Percentiles rank a stretch among this genome's conserved stretches.
Evolutionary conservation across 2,888 invertebrate genomes (phyloP).

Genomic region (Lordiphosa fenestrarum): DNA sequence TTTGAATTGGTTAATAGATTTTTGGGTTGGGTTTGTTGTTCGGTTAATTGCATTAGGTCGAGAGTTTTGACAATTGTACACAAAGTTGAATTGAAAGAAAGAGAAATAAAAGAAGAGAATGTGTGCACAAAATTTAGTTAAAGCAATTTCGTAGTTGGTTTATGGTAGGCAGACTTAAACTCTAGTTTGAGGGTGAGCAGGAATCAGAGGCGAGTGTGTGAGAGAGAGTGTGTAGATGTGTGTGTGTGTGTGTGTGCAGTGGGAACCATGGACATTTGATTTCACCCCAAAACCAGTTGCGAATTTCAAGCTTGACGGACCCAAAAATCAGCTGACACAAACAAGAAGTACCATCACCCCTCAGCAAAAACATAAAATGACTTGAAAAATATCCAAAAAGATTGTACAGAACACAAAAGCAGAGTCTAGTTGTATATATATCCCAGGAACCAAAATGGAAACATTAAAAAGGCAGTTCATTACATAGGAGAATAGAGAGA

Average conservation of each 20-base stretch:
- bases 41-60: conserved; percentile 43
- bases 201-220: conserved; percentile 22
- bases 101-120: conserved; percentile 71
- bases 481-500: conserved; percentile 23
- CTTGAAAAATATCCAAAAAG: too few species aligned
- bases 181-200: conserved; percentile 42
- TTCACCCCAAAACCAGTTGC: conserved; percentile 16
- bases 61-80: conserved; percentile 22
- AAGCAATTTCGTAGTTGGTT: conserved; percentile 48
- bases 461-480: conserved; percentile 35
- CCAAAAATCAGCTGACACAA: conserved; percentile 31
- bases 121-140: conserved; percentile 72
- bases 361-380: too few species aligned
- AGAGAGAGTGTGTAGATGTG: conserved; percentile 19
- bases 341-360: conserved; percentile 22
- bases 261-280: conserved; percentile 2
- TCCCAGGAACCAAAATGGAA: conserved; percentile 27
- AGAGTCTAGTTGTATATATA: not conserved
- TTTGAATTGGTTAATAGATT: conserved; percentile 33
- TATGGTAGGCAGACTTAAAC: conserved; percentile 36
- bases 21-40: conserved; percentile 15
- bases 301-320: conserved; percentile 24
- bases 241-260: conserved; percentile 9
- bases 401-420: not conserved
- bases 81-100: conserved; percentile 61